Base-by-base conservation (phyloP, 2,797 vertebrate genomes). In the Eupleurogrammus muticus region DNA sequence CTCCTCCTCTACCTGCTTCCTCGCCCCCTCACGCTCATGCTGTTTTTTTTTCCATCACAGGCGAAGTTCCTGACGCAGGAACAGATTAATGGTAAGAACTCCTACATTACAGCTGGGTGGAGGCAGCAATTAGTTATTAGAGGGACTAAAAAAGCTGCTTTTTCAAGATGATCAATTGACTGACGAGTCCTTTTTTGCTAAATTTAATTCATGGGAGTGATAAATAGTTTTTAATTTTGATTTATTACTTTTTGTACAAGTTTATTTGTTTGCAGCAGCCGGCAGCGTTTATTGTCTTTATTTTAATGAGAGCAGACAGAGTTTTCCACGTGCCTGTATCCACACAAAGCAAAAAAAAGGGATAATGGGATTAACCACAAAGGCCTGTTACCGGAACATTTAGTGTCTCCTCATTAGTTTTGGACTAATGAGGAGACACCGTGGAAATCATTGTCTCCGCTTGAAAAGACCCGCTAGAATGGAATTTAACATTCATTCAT, bases 51-150 rank as follows among this genome's bases (percentile, higher is more conserved):
- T 51, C 72, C 47, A 12, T 76, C 54, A 0, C 79, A 98, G 97
- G 95, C 95, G 5, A 96, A 97, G 81, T 97, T 96, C 70, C 93
- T 98, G 74, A 94, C 94, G 2, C 97, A 97, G 79, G 95, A 97
- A 87, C 95, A 97, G 71, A 98, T 98, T 28, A 94, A 95, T 0
- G 96, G 96, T 97, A 93, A 40, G 96, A n/a, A 58, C 44, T 42
- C 9, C 9, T 28, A 19, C 20, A 1, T 50, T 12, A 19, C 12
- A 2, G 21, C 38, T 34, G 35, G 5, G 14, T 38, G 48, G 32
- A 49, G 47, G 5, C 21, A 63, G 48, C 5, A 21, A 9, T 34
- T 4, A 54, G 51, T 34, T 1, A 2, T 34, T 28, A 6, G 38
- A 17, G 9, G 14, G 24, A 35, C 6, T 4, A 36, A 13, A 62